These are phyloP conservation scores for Xenops minutus DNA, from an alignment of 2,797 vertebrate species.

Conservation along the genomic window DNA sequence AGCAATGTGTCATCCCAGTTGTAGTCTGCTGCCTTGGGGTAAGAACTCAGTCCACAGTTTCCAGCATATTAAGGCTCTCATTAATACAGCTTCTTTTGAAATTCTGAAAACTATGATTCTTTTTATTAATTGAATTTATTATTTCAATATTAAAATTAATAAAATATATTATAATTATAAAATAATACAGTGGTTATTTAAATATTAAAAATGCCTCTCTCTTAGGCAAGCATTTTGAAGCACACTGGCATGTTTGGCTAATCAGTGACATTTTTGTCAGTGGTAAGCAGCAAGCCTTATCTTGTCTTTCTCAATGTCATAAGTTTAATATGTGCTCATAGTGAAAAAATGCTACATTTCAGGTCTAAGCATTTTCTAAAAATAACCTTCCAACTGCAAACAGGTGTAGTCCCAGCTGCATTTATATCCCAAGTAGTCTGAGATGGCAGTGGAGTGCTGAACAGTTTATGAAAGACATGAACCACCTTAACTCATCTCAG, in stretches of 20 bases:
- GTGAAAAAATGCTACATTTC: background rate
- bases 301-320: background rate
- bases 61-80: fast-evolving
- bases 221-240: background rate
- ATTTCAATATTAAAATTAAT: background rate
- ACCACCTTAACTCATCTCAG: background rate
- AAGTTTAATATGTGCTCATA: background rate
- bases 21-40: background rate
- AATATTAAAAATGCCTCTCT: background rate
- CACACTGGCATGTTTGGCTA: background rate
- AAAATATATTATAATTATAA: background rate
- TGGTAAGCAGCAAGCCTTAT: background rate
- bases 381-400: background rate
- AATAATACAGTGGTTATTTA: background rate
- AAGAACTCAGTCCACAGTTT: background rate
- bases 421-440: background rate
- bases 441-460: background rate
- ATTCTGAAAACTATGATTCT: background rate
- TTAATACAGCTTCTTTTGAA: background rate
- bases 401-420: background rate
- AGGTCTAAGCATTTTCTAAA: background rate
- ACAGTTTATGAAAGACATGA: background rate
- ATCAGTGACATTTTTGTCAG: background rate
- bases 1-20: background rate
- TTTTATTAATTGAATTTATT: background rate